These are phyloP conservation scores for Acanthoscelides obtectus DNA, from an alignment of 2,888 invertebrate species.

Conservation along the genomic window DNA sequence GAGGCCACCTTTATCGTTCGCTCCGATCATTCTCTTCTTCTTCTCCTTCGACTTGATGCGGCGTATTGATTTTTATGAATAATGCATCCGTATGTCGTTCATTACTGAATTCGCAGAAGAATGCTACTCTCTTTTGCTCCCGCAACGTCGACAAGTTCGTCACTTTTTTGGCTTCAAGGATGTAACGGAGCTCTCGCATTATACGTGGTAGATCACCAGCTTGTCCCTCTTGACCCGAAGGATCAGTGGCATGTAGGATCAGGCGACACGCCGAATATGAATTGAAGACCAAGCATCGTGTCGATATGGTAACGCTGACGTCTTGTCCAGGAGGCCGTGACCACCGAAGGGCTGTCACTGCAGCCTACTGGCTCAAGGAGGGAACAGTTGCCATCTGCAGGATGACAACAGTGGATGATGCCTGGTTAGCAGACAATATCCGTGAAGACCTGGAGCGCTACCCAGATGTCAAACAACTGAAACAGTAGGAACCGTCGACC, in stretches of 20 bases:
- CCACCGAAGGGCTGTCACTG: slow-evolving; percentile 12
- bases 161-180: not conserved
- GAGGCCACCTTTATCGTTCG: not conserved
- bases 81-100: slow-evolving; percentile 3
- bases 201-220: too few relatives aligned
- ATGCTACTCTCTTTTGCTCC: not conserved
- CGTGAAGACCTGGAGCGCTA: not conserved
- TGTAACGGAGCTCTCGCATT: too few relatives aligned
- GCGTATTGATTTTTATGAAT: slow-evolving; percentile 2
- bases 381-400: not conserved
- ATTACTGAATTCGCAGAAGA: not conserved
- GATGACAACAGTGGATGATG: not conserved
- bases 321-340: slow-evolving; percentile 18
- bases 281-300: slow-evolving; percentile 21
- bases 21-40: not conserved
- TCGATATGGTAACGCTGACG: slow-evolving; percentile 16
- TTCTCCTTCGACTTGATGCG: not conserved
- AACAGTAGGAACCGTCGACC: not conserved
- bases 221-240: too few relatives aligned
- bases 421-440: not conserved
- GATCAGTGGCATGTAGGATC: slow-evolving; percentile 36
- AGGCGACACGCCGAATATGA: slow-evolving; percentile 28
- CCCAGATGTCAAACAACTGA: not conserved
- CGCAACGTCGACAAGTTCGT: not conserved
- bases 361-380: not conserved